Conservation (phyloP, 2,888 invertebrate genomes). For the Erpobdella octoculata region DNA sequence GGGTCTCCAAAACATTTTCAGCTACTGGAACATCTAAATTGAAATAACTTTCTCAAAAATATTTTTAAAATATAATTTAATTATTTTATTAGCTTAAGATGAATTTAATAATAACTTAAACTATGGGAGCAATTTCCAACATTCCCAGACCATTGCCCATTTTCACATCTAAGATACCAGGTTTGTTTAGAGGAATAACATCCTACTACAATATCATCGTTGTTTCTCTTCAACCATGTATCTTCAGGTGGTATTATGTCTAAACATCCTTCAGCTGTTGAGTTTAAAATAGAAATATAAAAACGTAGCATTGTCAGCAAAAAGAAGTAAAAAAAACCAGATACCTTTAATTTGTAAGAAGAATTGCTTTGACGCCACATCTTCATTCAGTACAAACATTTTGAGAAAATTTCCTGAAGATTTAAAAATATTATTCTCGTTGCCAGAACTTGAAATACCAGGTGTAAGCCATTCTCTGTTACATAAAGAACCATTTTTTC, state of each 20-base stretch:
- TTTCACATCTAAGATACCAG: conserved; percentile 32
- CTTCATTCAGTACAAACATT: neutral
- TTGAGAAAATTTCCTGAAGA: neutral
- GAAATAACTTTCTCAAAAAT: too few species aligned
- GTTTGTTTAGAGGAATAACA: conserved; percentile 27
- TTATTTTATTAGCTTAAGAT: too few species aligned
- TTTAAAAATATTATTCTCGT: neutral
- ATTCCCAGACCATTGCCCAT: conserved; percentile 30
- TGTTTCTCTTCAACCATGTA: conserved; percentile 21
- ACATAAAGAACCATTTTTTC: neutral
- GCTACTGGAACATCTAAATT: neutral
- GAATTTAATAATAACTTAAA: too few species aligned
- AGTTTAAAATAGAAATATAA: neutral
- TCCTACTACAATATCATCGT: conserved; percentile 28
- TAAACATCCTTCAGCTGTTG: conserved; percentile 9
- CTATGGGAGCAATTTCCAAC: conserved; percentile 30
- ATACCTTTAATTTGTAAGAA: neutral
- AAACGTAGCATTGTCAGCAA: too few species aligned
- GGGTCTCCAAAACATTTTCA: neutral
- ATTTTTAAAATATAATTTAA: too few species aligned
- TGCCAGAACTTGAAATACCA: too few species aligned
- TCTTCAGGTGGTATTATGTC: conserved; percentile 22
- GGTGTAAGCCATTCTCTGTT: too few species aligned
- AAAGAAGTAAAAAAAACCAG: neutral
- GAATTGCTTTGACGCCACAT: neutral